These are phyloP conservation scores for Pachypsylla venusta DNA, from an alignment of 1,140 invertebrate genomes.

Conservation along the genomic window DNA sequence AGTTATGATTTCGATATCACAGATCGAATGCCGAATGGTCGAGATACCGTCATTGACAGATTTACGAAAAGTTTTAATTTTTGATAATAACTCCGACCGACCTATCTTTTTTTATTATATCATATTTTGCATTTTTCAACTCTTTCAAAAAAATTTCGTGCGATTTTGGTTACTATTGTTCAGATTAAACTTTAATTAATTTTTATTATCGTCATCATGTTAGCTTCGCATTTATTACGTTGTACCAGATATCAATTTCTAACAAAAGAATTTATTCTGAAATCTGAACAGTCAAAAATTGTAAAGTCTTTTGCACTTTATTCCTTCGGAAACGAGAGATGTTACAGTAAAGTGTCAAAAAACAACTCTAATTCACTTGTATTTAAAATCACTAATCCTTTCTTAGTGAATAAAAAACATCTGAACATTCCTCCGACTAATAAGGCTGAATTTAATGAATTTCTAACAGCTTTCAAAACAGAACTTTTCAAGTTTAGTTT, in stretches of 20 bases:
- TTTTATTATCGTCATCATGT: neutral
- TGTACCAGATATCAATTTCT: neutral
- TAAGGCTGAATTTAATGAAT: conserved; percentile 4
- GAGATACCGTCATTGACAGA: too few relatives aligned
- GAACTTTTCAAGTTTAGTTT: conserved; percentile 8
- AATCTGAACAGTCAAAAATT: neutral
- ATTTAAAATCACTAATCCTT: too few relatives aligned
- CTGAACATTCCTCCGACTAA: neutral
- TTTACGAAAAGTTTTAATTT: too few relatives aligned
- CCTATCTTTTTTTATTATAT: too few relatives aligned
- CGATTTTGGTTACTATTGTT: too few relatives aligned
- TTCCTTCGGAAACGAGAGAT: neutral
- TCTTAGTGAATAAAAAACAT: neutral
- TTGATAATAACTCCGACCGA: too few relatives aligned
- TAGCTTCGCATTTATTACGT: neutral
- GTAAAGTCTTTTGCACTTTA: neutral
- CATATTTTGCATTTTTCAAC: too few relatives aligned
- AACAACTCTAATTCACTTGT: neutral
- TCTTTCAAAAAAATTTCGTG: too few relatives aligned
- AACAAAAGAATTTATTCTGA: neutral
- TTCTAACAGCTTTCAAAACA: neutral
- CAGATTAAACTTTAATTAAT: too few relatives aligned
- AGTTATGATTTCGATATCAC: too few relatives aligned
- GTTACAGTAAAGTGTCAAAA: neutral
- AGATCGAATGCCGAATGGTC: too few relatives aligned